Conservation (phyloP, 1,140 invertebrate genomes). For the Drosophila kikkawai region DNA sequence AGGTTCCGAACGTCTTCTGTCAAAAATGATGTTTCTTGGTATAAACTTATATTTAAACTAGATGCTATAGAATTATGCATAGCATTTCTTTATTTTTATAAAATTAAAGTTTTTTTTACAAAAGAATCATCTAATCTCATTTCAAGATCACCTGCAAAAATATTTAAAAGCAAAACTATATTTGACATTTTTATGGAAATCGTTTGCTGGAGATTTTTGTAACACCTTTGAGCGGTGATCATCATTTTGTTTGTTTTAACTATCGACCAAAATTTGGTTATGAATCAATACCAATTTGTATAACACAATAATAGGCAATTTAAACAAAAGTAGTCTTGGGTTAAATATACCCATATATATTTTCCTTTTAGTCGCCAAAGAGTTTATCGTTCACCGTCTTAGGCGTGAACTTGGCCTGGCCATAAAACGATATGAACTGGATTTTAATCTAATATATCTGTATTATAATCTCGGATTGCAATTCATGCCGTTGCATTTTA, state of each 20-base stretch:
- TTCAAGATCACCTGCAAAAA: not conserved
- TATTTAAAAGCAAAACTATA: constrained; percentile 6
- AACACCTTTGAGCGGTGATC: not conserved
- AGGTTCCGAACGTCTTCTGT: no score
- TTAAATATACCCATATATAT: constrained; percentile 11
- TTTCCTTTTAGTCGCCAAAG: not conserved
- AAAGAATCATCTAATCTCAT: not conserved
- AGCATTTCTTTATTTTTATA: not conserved
- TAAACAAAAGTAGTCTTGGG: not conserved
- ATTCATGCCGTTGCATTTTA: constrained; percentile 61
- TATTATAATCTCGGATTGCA: constrained; percentile 45
- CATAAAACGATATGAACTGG: constrained; percentile 35
- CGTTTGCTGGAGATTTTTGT: constrained; percentile 13
- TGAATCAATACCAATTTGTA: constrained; percentile 44
- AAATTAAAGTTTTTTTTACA: not conserved
- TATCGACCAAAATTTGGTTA: constrained; percentile 32
- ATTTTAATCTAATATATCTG: constrained; percentile 40
- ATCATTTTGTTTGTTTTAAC: constrained; percentile 24
- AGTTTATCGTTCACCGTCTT: constrained; percentile 15
- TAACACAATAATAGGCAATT: constrained; percentile 22
- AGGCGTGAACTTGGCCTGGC: constrained; percentile 42
- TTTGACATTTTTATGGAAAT: constrained; percentile 14
- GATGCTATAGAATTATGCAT: no score
- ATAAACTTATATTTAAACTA: not conserved
- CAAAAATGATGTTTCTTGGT: not conserved